Percentiles rank a stretch among this genome's conserved stretches.
Evolutionary conservation across 2,797 vertebrate species (phyloP).

Genomic region (Takifugu rubripes): DNA sequence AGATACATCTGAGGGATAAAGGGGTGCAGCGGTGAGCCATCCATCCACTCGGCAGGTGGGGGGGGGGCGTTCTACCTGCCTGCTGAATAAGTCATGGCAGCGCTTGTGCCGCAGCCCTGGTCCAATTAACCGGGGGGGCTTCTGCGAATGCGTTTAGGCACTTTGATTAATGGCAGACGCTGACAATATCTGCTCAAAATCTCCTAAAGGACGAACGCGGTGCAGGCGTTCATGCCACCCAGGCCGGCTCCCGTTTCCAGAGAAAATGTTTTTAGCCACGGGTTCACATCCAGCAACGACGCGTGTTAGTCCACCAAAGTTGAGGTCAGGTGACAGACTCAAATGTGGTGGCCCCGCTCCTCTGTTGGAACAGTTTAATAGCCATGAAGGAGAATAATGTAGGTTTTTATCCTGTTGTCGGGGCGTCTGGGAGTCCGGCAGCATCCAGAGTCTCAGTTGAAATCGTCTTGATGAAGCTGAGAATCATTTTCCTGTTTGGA

Average conservation of each 20-base stretch:
- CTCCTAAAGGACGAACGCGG: conserved; percentile 48
- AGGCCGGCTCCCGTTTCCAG: conserved; percentile 25
- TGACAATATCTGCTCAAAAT: conserved; percentile 52
- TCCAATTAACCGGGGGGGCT: conserved; percentile 73
- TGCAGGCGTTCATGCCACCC: conserved; percentile 36
- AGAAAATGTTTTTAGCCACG: conserved; percentile 27
- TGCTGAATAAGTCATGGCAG: conserved; percentile 70
- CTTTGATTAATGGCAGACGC: conserved; percentile 69
- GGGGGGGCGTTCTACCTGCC: conserved; percentile 42
- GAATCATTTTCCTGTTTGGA: neutral
- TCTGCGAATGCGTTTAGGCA: conserved; percentile 59
- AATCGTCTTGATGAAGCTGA: neutral
- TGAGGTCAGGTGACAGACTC: too few species aligned
- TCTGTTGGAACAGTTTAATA: too few species aligned
- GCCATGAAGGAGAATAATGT: neutral
- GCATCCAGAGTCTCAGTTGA: neutral
- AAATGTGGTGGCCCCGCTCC: too few species aligned
- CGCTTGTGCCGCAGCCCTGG: conserved; percentile 60
- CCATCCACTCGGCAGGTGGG: conserved; percentile 50
- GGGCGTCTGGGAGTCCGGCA: neutral
- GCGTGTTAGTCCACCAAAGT: too few species aligned
- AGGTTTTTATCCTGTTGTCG: neutral
- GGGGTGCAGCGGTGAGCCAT: conserved; percentile 50
- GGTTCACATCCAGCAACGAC: neutral
- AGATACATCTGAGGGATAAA: conserved; percentile 56